These are phyloP conservation scores for Meta bourneti DNA, from an alignment of 2,888 invertebrate species.

Conservation along the genomic window DNA sequence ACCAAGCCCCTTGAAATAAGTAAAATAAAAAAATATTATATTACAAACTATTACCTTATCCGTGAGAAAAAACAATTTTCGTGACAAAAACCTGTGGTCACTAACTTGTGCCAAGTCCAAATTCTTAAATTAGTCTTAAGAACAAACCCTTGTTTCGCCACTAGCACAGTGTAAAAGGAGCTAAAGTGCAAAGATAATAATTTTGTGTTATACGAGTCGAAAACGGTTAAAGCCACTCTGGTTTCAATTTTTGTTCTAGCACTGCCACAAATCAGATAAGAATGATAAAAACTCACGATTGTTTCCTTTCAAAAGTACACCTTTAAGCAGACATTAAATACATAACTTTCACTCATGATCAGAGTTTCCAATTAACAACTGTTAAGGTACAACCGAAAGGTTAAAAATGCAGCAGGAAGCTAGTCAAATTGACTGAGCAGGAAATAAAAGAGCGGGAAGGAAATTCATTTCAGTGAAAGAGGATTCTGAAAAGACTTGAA, in stretches of 20 bases:
- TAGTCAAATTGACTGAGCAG: not conserved
- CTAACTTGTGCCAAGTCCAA: not conserved
- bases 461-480: not conserved
- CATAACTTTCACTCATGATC: not conserved
- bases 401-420: not conserved
- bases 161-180: not conserved
- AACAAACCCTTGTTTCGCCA: not conserved
- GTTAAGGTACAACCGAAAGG: not conserved
- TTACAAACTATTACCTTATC: too few relatives aligned
- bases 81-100: not conserved
- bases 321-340: not conserved
- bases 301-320: not conserved
- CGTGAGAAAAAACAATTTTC: too few relatives aligned
- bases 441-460: not conserved
- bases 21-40: too few relatives aligned
- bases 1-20: too few relatives aligned
- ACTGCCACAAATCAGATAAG: not conserved
- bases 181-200: not conserved
- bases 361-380: not conserved
- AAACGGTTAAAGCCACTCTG: not conserved
- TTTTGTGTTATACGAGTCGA: not conserved
- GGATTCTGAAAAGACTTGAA: not conserved
- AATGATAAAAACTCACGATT: not conserved
- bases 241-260: not conserved
- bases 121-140: not conserved